Conservation (phyloP, 2,797 vertebrate species). For the Furcifer pardalis region DNA sequence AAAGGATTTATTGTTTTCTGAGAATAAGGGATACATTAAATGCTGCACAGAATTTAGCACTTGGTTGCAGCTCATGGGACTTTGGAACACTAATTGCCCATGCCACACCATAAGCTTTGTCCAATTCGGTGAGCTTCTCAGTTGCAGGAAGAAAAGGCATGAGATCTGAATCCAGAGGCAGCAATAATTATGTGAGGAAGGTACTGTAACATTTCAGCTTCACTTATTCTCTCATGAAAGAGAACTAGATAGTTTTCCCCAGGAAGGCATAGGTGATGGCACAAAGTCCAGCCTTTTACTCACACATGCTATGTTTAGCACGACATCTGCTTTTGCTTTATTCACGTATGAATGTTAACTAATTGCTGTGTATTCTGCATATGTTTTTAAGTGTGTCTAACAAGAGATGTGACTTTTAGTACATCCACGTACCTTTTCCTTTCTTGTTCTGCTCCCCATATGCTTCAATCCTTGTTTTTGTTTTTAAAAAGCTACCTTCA, state of each 20-base stretch:
- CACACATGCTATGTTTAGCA: not conserved
- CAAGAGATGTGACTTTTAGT: slow-evolving; percentile 1
- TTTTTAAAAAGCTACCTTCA: not conserved
- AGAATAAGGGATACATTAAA: not conserved
- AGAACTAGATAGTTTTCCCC: not conserved
- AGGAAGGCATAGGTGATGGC: not conserved
- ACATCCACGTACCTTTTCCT: not conserved
- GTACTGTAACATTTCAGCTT: not conserved
- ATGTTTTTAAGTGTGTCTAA: not conserved
- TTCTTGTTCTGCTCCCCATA: not conserved
- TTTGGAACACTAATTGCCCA: not conserved
- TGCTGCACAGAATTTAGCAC: not conserved
- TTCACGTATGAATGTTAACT: slow-evolving; percentile 2
- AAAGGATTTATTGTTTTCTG: not conserved
- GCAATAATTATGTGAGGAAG: no score
- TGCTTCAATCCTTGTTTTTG: not conserved
- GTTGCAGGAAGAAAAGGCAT: not conserved
- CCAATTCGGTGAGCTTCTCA: not conserved
- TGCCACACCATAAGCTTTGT: not conserved
- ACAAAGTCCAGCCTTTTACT: not conserved
- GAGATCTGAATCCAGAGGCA: not conserved
- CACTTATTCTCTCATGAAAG: not conserved
- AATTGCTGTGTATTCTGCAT: not conserved
- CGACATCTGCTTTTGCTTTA: slow-evolving; percentile 9
- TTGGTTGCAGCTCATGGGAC: not conserved